Conservation (phyloP, 2,888 invertebrate genomes). For the Urechis unicinctus region DNA sequence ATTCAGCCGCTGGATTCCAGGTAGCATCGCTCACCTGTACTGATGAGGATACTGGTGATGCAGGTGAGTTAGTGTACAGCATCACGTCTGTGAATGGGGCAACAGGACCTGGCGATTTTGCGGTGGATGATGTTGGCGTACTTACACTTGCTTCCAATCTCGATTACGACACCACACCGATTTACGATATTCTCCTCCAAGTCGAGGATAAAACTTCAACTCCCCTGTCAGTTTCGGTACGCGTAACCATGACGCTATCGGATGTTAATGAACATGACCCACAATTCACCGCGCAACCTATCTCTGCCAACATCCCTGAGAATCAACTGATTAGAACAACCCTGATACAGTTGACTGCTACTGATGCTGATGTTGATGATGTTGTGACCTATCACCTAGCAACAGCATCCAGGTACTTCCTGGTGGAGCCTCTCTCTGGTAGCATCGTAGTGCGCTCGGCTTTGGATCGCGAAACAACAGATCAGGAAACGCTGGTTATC, state of each 20-base stretch:
- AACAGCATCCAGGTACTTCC: neutral
- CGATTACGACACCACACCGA: neutral
- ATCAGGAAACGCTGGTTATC: neutral
- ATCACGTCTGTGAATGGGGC: neutral
- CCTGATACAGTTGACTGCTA: neutral
- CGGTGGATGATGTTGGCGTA: neutral
- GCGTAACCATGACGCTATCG: neutral
- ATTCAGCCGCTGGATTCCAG: neutral
- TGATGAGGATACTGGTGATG: neutral
- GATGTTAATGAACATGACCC: neutral
- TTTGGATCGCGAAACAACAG: neutral
- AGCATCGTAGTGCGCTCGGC: neutral
- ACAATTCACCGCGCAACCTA: neutral
- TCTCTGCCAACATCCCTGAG: neutral
- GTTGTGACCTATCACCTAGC: neutral
- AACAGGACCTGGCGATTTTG: neutral
- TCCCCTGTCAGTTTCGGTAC: neutral
- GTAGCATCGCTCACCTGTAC: neutral
- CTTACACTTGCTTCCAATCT: neutral
- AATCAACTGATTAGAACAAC: neutral
- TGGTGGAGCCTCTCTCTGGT: neutral
- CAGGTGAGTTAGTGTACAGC: neutral
- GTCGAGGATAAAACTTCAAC: neutral
- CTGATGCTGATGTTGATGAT: neutral
- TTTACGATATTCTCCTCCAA: neutral